These are phyloP conservation scores for Pluvialis apricaria DNA, from an alignment of 2,113 vertebrate species.

Conservation along the genomic window DNA sequence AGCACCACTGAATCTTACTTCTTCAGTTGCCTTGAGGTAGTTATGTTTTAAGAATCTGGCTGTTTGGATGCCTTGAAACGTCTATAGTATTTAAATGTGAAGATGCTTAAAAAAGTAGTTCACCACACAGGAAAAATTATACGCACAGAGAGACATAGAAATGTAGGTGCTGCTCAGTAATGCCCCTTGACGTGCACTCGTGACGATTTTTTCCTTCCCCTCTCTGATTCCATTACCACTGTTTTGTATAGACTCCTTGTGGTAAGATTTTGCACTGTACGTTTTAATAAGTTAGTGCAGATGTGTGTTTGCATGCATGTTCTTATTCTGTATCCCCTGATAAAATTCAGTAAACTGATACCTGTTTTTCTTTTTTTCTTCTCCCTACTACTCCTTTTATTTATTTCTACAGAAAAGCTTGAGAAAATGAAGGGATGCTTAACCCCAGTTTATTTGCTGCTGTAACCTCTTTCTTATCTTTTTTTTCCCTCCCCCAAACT, in stretches of 20 bases:
- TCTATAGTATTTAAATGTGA: conserved; percentile 12
- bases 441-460: background rate
- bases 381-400: background rate
- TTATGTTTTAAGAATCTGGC: background rate
- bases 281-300: background rate
- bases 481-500: background rate
- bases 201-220: background rate
- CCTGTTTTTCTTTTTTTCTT: background rate
- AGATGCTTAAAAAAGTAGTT: background rate
- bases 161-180: conserved; percentile 20
- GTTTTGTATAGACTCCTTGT: conserved; percentile 67
- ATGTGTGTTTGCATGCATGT: background rate
- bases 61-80: conserved; percentile 4
- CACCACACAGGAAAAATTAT: background rate
- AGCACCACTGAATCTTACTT: conserved; percentile 15
- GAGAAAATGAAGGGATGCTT: background rate
- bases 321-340: background rate
- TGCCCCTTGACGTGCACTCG: background rate
- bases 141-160: background rate
- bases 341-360: background rate
- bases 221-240: conserved; percentile 23
- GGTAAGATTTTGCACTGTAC: conserved; percentile 65
- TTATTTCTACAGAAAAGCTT: background rate
- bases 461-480: background rate
- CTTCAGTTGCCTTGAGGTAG: background rate